These are phyloP conservation scores for Hemiprocne comata DNA, from an alignment of 2,113 vertebrate genomes.

Conservation along the genomic window DNA sequence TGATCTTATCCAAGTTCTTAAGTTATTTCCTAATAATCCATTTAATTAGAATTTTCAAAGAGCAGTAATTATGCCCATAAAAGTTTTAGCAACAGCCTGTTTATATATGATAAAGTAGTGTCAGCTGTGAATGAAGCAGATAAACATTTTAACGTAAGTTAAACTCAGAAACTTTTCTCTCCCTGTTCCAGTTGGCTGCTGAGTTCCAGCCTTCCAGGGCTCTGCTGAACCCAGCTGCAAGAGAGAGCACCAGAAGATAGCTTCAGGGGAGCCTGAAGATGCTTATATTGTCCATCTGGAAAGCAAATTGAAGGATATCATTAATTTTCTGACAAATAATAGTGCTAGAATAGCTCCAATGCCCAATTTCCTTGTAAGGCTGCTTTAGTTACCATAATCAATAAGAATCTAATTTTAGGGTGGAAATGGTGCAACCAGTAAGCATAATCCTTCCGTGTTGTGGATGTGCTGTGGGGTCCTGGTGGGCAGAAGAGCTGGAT, in stretches of 20 bases:
- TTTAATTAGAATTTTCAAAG: constrained; percentile 44
- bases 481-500: neutral
- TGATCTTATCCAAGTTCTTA: constrained; percentile 22
- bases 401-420: neutral
- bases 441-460: fast-evolving
- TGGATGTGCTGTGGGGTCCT: neutral
- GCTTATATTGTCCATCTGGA: neutral
- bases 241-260: neutral
- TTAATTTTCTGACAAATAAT: neutral
- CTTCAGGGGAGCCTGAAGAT: neutral
- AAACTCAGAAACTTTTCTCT: neutral
- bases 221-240: neutral
- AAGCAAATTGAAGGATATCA: neutral
- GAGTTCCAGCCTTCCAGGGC: neutral
- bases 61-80: neutral
- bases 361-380: neutral
- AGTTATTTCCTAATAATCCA: constrained; percentile 44
- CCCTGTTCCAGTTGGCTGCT: neutral
- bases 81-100: constrained; percentile 37
- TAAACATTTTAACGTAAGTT: neutral
- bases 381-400: neutral
- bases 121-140: neutral
- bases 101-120: neutral
- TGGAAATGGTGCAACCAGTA: neutral
- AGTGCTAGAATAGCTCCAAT: neutral